Evolutionary conservation across 2,797 vertebrate species (phyloP).

Genomic region (Gymnothorax reevesii): DNA sequence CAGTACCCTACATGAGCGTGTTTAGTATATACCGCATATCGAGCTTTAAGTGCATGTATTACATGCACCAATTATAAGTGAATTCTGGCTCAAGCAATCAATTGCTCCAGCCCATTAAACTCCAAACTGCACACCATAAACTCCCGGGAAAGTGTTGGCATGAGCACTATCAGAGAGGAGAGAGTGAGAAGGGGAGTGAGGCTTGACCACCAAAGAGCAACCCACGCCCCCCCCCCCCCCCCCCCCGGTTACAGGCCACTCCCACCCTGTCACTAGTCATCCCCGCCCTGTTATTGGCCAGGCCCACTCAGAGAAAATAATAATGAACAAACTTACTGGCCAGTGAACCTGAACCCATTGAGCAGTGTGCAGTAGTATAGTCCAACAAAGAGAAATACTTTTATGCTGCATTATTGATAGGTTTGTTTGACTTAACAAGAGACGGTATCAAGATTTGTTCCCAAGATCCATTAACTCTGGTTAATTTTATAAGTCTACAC

Average conservation of each 20-base stretch:
- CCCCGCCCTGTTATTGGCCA: no score
- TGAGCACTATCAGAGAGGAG: not conserved
- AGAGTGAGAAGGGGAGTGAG: not conserved
- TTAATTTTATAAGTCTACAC: not conserved
- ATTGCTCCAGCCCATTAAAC: not conserved
- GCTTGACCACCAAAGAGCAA: not conserved
- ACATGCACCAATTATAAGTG: not conserved
- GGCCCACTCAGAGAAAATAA: not conserved
- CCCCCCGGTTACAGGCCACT: not conserved
- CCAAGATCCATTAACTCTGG: not conserved
- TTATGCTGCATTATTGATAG: conserved; percentile 14
- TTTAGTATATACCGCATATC: not conserved
- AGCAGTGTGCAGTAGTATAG: not conserved
- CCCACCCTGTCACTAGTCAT: not conserved
- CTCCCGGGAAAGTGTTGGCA: not conserved
- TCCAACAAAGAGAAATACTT: not conserved
- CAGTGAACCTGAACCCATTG: not conserved
- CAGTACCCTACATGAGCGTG: not conserved
- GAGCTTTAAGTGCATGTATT: not conserved
- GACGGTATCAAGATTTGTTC: not conserved
- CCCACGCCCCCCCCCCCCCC: not conserved
- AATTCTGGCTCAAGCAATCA: not conserved
- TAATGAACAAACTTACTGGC: not conserved
- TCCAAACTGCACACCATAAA: not conserved
- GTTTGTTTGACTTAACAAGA: not conserved